Percentiles rank a stretch among this genome's conserved stretches.
Conservation (phyloP, 1,140 invertebrate genomes). For the Brachionus sp. region DNA sequence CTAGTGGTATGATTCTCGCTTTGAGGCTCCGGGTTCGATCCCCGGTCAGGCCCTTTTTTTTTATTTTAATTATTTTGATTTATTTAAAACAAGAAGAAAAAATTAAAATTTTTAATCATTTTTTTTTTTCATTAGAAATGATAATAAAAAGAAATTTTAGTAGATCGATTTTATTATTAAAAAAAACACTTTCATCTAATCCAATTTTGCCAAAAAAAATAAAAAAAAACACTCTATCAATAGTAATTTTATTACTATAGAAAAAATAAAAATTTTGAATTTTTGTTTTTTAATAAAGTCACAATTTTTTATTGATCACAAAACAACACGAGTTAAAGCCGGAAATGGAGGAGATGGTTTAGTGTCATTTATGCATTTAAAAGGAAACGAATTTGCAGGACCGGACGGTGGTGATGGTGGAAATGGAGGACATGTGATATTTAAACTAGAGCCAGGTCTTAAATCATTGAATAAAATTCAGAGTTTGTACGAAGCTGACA, state of each 20-base stretch:
- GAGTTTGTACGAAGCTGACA: slow-evolving; percentile 23
- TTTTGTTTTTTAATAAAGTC: slow-evolving; percentile 47
- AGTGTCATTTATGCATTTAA: slow-evolving; percentile 76
- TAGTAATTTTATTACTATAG: not conserved
- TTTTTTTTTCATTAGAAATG: not conserved
- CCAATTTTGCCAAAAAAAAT: slow-evolving; percentile 8
- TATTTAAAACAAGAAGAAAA: not conserved
- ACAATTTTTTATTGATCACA: slow-evolving; percentile 53
- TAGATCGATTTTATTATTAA: not conserved
- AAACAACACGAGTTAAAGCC: slow-evolving; percentile 63
- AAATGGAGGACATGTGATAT: slow-evolving; percentile 91
- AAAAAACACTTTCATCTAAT: not conserved
- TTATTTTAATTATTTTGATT: no score
- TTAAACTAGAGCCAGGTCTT: slow-evolving; percentile 56
- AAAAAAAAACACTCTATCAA: not conserved
- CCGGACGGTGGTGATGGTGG: slow-evolving; percentile 96
- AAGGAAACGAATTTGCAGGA: slow-evolving; percentile 77
- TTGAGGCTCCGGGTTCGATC: not conserved
- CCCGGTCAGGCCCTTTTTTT: not conserved
- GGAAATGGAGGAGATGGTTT: slow-evolving; percentile 88
- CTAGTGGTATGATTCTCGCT: slow-evolving; percentile 4
- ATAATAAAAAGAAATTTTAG: not conserved
- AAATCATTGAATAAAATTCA: slow-evolving; percentile 44
- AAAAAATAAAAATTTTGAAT: not conserved
- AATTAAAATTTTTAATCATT: not conserved